Evolutionary conservation across 2,113 vertebrate genomes (phyloP).

Genomic region (Misgurnus mizolepis): DNA sequence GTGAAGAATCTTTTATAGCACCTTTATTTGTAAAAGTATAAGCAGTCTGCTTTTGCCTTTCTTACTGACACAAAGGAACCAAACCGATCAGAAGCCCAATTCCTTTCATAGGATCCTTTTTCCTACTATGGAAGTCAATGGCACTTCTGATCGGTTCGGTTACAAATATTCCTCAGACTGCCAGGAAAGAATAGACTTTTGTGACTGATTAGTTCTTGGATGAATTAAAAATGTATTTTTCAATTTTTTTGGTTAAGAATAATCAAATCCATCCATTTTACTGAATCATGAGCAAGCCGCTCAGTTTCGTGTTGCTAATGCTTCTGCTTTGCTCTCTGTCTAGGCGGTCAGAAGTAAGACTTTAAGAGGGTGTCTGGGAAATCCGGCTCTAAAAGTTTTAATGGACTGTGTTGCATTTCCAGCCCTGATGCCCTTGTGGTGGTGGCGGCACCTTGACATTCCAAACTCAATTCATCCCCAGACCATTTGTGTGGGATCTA

Average conservation of each 20-base stretch:
- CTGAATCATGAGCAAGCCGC: slow-evolving; percentile 37
- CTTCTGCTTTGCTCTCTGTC: slow-evolving; percentile 33
- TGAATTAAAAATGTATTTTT: slow-evolving; percentile 4
- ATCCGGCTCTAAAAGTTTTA: slow-evolving; percentile 17
- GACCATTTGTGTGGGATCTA: slow-evolving; percentile 15
- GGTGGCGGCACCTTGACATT: slow-evolving; percentile 25
- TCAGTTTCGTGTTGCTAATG: slow-evolving; percentile 35
- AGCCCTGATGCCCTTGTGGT: neutral
- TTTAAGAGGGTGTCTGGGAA: slow-evolving; percentile 39
- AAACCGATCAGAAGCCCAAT: too few relatives aligned
- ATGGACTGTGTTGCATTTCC: neutral
- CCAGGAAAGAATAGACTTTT: too few relatives aligned
- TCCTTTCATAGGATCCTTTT: too few relatives aligned
- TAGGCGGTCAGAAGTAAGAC: slow-evolving; percentile 9
- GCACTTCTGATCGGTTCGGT: too few relatives aligned
- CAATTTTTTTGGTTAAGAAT: slow-evolving; percentile 22
- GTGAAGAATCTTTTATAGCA: too few relatives aligned
- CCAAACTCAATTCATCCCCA: neutral
- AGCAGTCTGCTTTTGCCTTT: too few relatives aligned
- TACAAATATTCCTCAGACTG: too few relatives aligned
- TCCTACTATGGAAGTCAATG: too few relatives aligned
- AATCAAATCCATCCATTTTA: slow-evolving; percentile 43
- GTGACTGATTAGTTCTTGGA: slow-evolving; percentile 41
- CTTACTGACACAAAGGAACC: too few relatives aligned
- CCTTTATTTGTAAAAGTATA: too few relatives aligned